These are phyloP conservation scores for Carassius gibelio DNA, from an alignment of 2,113 vertebrate genomes.

Conservation along the genomic window DNA sequence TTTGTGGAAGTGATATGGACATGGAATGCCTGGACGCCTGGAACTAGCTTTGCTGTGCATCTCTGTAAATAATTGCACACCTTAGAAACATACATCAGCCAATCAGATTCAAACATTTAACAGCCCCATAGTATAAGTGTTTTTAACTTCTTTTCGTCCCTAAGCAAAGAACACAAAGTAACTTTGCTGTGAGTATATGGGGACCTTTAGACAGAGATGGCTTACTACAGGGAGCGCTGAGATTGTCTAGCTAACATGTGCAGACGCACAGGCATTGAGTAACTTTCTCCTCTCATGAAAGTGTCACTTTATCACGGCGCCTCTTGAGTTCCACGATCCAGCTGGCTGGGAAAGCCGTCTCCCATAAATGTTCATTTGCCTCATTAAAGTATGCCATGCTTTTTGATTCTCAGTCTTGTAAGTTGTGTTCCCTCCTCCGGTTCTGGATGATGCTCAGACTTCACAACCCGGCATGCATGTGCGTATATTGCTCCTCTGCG, in stretches of 20 bases:
- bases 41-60: no score
- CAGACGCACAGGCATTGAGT: slow-evolving; percentile 49
- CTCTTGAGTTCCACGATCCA: slow-evolving; percentile 56
- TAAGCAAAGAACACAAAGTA: not conserved
- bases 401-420: slow-evolving; percentile 60
- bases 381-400: slow-evolving; percentile 65
- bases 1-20: no score
- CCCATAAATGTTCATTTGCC: slow-evolving; percentile 68
- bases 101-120: no score
- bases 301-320: slow-evolving; percentile 61
- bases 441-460: slow-evolving; percentile 44
- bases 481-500: slow-evolving; percentile 42
- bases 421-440: slow-evolving; percentile 56
- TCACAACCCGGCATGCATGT: slow-evolving; percentile 46
- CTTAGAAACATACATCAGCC: no score
- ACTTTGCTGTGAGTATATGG: not conserved
- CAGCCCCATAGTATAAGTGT: no score
- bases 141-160: not conserved
- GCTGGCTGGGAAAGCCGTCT: slow-evolving; percentile 55
- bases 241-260: slow-evolving; percentile 31
- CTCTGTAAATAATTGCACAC: no score
- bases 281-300: slow-evolving; percentile 66
- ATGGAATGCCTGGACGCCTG: no score
- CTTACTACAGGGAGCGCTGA: not conserved
- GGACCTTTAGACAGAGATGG: not conserved